Evolutionary conservation across 1,140 invertebrate genomes (phyloP), one percentile per base, ranked within the genome.

Genomic region (Pygmarrhopalites habei): DNA sequence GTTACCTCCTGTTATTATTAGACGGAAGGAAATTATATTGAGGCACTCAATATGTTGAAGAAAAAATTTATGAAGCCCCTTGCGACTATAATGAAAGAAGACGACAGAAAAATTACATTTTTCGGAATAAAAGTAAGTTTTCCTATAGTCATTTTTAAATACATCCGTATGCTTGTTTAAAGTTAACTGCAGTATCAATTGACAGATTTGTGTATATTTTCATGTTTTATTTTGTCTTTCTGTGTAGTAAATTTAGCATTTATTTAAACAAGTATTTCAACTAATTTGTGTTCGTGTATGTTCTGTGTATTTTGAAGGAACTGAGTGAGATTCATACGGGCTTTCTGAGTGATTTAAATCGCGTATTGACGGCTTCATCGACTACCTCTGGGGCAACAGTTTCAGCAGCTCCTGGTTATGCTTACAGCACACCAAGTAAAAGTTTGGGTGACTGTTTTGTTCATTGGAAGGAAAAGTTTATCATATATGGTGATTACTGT

Each of bases 21-120:
- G 76, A 98, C 95, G 0, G 95, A 99, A 77, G 88, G 86, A 65
- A 98, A 98, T 78, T 99, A 98, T 75, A 86, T 96, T 21, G 90
- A 95, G 70, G 95, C 95, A 39, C 79, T 99, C 19, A 84, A 84
- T 71, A 95, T 92, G 78, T 82, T 98, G 43, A 85, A 88, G 58
- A 82, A 82, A 61, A 84, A 89, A 74, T 95, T 92, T 72, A 83
- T 89, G 72, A 79, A 82, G 62, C 89, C 89, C 17, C 77, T 97
- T n/a, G 82, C 82, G 59, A 78, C 80, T 44, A 75, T 85, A 41
- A 75, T 97, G 56, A 82, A 82, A 66, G 77, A 82, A n/a, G 84
- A 89, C 53, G 88, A 94, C 69, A 77, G 84, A 51, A 80, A 85
- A 62, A 79, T 82, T 29, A 90, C 96, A 69, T 98, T 97, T 80